Evolutionary conservation across 1,140 invertebrate genomes (phyloP), one percentile per base, ranked within the genome.

Genomic region (Scylla paramamosain): DNA sequence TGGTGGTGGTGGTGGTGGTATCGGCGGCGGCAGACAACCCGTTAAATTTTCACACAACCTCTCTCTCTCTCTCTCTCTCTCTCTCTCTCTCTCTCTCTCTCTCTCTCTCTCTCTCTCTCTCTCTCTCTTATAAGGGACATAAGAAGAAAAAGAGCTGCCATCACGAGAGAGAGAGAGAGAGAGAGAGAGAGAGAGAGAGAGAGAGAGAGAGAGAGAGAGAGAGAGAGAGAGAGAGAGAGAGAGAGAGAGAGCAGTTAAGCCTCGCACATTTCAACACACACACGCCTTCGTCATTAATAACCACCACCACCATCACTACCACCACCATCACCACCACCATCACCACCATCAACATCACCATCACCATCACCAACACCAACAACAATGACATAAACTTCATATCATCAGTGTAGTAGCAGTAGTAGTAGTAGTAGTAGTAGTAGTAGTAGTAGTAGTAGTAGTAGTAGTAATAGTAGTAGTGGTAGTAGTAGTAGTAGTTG

Each of bases 61-160:
- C 28, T 1, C 86, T 32, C 86, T 88, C 86, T 88, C 84, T 87
- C 84, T 87, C 84, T 84, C 83, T 84, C 83, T 84, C 83, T 84
- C 83, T 84, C 83, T 84, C 83, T 84, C 83, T 84, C 83, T 84
- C 83, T 84, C 83, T 86, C 83, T 86, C 83, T 86, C 83, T 52
- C 45, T 91, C 89, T 91, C 89, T 91, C 89, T 91, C 89, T 91
- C 89, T 91, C 39, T 91, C 89, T 91, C 39, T 91, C 89, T 91
- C 89, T 48, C 89, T 52, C 48, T 29, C 48, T 28, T 52, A 1
- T 28, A 39, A 10, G 16, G 46, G 10, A 28, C 52, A 59, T 59
- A 59, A 12, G 16, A 12, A 12, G 12, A 59, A 12, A 59, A 12
- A 59, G 12, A 59, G 28, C 32, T 29, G 10, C 25, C 87, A 25